These are phyloP conservation scores for Oplegnathus fasciatus DNA, from an alignment of 2,113 vertebrate species.

Conservation along the genomic window DNA sequence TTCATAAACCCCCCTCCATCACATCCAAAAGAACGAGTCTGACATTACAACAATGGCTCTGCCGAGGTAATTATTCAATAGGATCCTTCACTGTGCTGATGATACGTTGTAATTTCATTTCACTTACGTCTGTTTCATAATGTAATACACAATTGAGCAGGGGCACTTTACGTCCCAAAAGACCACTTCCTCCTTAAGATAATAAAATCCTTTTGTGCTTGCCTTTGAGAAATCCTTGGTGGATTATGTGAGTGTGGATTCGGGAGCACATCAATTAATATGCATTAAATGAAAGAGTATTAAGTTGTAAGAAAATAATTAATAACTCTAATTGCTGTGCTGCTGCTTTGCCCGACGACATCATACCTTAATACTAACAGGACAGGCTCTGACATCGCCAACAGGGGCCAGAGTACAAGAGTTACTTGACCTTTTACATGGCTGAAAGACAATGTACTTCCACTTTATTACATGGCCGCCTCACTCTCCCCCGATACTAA, in stretches of 20 bases:
- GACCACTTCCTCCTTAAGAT: conserved; percentile 81
- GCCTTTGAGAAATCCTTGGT: conserved; percentile 83
- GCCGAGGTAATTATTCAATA: conserved; percentile 76
- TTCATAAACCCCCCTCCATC: conserved; percentile 46
- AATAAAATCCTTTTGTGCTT: conserved; percentile 82
- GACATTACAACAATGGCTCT: conserved; percentile 76
- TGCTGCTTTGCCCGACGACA: conserved; percentile 45
- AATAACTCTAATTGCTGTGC: conserved; percentile 78
- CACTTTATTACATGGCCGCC: conserved; percentile 53
- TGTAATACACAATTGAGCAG: conserved; percentile 76
- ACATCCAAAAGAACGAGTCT: conserved; percentile 65
- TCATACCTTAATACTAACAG: conserved; percentile 48
- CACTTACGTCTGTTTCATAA: conserved; percentile 80
- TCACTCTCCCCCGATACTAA: conserved; percentile 45
- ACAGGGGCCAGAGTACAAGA: conserved; percentile 29
- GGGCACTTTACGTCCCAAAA: conserved; percentile 77
- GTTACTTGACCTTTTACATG: conserved; percentile 63
- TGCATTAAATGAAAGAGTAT: conserved; percentile 82
- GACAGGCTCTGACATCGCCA: conserved; percentile 37
- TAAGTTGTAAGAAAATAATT: conserved; percentile 81
- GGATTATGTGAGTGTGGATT: conserved; percentile 77
- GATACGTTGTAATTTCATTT: conserved; percentile 84
- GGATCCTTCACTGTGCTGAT: conserved; percentile 71
- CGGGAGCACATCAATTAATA: conserved; percentile 82
- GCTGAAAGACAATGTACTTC: conserved; percentile 54